Evolutionary conservation across 2,888 invertebrate genomes (phyloP).

Genomic region (Apomyelois bistriatella): DNA sequence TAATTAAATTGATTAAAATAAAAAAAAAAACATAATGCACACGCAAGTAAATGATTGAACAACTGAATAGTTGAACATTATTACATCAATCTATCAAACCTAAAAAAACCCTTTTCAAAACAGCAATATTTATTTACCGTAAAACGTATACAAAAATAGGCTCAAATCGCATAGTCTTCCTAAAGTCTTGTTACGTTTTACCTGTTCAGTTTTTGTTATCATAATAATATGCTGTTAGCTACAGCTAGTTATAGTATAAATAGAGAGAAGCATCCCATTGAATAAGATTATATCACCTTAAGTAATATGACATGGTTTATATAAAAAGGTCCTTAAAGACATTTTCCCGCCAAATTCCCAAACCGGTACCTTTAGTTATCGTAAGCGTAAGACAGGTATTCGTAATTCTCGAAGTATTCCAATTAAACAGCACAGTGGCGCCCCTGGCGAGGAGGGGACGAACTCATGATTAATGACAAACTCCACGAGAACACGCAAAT

Average conservation of each 20-base stretch:
- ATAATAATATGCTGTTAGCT: background rate
- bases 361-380: background rate
- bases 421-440: constrained; percentile 22
- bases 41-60: no score
- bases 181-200: background rate
- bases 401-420: constrained; percentile 21
- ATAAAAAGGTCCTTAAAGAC: background rate
- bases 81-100: no score
- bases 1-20: no score
- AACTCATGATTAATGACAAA: constrained; percentile 20
- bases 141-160: background rate
- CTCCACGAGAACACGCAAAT: constrained; percentile 9
- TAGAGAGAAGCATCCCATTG: no score
- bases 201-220: constrained; percentile 2
- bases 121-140: no score
- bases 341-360: background rate
- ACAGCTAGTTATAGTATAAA: no score
- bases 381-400: constrained; percentile 13
- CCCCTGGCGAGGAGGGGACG: constrained; percentile 4
- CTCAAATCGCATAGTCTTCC: background rate
- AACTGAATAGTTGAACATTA: no score
- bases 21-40: no score
- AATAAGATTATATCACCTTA: no score
- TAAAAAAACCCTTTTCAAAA: no score
- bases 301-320: no score